Evolutionary conservation across 1,140 invertebrate genomes (phyloP), one percentile per base, ranked within the genome.

Genomic region (Zaprionus davidi): DNA sequence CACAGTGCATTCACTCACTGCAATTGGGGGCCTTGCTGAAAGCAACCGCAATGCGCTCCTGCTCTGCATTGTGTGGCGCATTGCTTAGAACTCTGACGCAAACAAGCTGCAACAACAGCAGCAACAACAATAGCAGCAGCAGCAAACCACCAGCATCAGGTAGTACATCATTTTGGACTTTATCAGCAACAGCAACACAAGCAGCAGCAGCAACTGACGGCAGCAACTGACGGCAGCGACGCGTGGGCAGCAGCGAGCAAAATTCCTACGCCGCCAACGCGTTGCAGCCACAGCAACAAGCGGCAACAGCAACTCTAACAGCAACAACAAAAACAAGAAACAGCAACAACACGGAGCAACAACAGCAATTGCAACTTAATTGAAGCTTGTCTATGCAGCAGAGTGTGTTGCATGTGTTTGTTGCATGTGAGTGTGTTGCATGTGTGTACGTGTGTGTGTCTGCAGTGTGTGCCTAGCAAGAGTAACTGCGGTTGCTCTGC

Each of bases 81-180:
- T 17, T 55, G 68, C 59, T 69, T 66, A 62, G 70, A 67, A 59
- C 55, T 68, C 46, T 70, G 56, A 65, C 65, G 46, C 65, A 64
- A 78, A 63, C 41, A 84, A 31, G 28, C 38, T n/a, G 17, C 56
- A 36, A 28, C 56, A 63, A 76, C 28, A 63, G 22, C 41, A 59
- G 46, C 38, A 59, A 15, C 38, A 38, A 41, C 34, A 86, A 28
- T 15, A 20, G 24, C 22, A 51, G 20, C 17, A 22, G 17, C 41
- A 82, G 31, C 49, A 64, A 88, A 58, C 81, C 76, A 85, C 69
- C 81, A 90, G 76, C 78, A 79, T 56, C 65, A 76, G 85, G 82
- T 79, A 85, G 81, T 90, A 90, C 85, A 90, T 90, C 85, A 90
- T 90, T 90, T 90, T 82, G 86, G 86, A 90, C 85, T 90, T 90